A percentile compares a stretch with the other conserved stretches of the same genome.
These are phyloP conservation scores for Embiotoca jacksoni DNA, from an alignment of 2,113 vertebrate species.

Conservation along the genomic window DNA sequence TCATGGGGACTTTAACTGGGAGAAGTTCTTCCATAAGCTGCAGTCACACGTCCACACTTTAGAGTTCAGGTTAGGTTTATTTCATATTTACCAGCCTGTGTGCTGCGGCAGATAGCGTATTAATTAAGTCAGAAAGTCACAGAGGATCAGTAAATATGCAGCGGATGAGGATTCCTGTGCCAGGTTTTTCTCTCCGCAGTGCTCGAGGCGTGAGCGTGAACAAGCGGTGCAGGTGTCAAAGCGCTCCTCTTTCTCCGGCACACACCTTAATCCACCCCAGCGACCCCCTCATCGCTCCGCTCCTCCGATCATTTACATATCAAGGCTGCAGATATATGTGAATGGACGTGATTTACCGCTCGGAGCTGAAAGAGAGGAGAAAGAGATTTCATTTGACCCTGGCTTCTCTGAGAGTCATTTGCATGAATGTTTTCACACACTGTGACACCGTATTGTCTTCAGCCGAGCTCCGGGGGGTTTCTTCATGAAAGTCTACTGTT, in stretches of 20 bases:
- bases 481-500: slow-evolving; percentile 19
- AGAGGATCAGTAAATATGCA: slow-evolving; percentile 34
- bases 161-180: slow-evolving; percentile 26
- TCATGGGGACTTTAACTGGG: slow-evolving; percentile 27
- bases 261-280: slow-evolving; percentile 10
- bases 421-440: slow-evolving; percentile 38
- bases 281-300: slow-evolving; percentile 1
- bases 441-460: slow-evolving; percentile 7
- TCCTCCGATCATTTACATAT: slow-evolving; percentile 49
- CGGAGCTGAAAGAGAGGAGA: slow-evolving; percentile 17
- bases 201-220: slow-evolving; percentile 16
- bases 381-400: slow-evolving; percentile 46
- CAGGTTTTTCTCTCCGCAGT: slow-evolving; percentile 31
- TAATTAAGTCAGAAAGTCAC: slow-evolving; percentile 44
- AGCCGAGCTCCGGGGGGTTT: slow-evolving; percentile 7
- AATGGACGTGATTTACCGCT: slow-evolving; percentile 34
- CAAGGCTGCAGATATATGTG: slow-evolving; percentile 25
- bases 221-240: slow-evolving; percentile 45
- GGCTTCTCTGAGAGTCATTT: slow-evolving; percentile 53
- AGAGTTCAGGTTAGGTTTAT: slow-evolving; percentile 17
- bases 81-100: slow-evolving; percentile 22
- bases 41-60: not conserved
- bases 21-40: slow-evolving; percentile 12
- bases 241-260: slow-evolving; percentile 13
- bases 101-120: slow-evolving; percentile 17